These are phyloP conservation scores for Myopa tessellatipennis DNA, from an alignment of 2,888 invertebrate genomes.

Conservation along the genomic window DNA sequence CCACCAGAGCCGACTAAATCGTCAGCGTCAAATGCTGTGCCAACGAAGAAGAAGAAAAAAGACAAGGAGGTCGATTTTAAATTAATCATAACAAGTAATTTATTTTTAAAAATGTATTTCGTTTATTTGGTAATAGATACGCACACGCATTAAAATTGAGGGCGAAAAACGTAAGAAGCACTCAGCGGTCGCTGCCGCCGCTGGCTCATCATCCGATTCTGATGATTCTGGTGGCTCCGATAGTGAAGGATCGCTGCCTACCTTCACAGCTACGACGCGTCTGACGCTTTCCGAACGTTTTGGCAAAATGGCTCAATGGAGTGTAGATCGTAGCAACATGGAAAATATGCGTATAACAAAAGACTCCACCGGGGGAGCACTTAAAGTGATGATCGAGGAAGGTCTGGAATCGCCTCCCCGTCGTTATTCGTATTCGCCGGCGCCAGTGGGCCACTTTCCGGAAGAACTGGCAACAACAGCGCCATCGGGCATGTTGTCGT, in stretches of 20 bases:
- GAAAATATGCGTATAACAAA: conserved; percentile 89
- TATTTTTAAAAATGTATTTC: not conserved
- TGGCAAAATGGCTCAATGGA: conserved; percentile 93
- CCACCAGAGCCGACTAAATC: conserved; percentile 69
- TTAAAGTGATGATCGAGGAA: conserved; percentile 82
- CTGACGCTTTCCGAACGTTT: conserved; percentile 87
- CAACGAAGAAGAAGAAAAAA: conserved; percentile 67
- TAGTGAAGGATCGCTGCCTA: conserved; percentile 70
- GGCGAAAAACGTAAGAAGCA: conserved; percentile 69
- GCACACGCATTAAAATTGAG: conserved; percentile 68
- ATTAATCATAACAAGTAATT: not conserved
- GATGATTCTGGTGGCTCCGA: conserved; percentile 73
- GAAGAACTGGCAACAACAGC: conserved; percentile 81
- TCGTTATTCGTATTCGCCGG: conserved; percentile 72
- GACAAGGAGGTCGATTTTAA: conserved; percentile 66
- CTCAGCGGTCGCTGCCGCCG: conserved; percentile 54
- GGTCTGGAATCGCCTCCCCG: conserved; percentile 73
- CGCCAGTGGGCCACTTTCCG: conserved; percentile 82
- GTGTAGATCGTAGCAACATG: conserved; percentile 83
- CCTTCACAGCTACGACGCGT: conserved; percentile 73
- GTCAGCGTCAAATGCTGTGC: conserved; percentile 58
- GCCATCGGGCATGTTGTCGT: conserved; percentile 78
- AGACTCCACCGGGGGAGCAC: conserved; percentile 77
- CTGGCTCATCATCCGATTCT: conserved; percentile 71
- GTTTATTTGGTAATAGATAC: conserved; percentile 54